A percentile compares a stretch with the other conserved stretches of the same genome.
These are phyloP conservation scores for Lutraria rhynchaena DNA, from an alignment of 1,140 invertebrate genomes.

Conservation along the genomic window DNA sequence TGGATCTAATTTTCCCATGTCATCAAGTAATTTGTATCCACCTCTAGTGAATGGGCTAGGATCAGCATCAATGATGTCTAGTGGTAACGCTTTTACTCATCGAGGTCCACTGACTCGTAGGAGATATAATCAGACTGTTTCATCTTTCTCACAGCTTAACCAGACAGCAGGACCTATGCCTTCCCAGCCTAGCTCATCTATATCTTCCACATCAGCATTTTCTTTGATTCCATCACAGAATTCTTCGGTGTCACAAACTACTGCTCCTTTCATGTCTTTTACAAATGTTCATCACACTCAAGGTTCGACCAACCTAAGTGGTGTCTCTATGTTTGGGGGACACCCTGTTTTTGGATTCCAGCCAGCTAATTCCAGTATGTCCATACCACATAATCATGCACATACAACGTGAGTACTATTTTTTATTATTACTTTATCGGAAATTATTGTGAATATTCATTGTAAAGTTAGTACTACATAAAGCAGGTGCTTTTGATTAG, in stretches of 20 bases:
- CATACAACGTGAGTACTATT: slow-evolving; percentile 1
- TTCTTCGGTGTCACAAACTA: not conserved
- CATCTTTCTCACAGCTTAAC: not conserved
- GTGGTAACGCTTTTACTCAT: not conserved
- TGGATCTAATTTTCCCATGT: no score
- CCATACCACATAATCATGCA: not conserved
- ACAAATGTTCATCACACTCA: not conserved
- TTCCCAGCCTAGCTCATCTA: not conserved
- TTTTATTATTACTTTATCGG: not conserved
- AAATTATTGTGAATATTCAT: no score
- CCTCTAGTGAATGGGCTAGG: no score
- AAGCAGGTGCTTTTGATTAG: no score
- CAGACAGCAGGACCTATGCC: no score
- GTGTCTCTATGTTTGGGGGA: slow-evolving; percentile 7
- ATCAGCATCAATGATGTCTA: no score
- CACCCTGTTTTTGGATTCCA: not conserved
- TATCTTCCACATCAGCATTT: slow-evolving; percentile 1
- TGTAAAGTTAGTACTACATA: no score
- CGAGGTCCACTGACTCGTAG: slow-evolving; percentile 32
- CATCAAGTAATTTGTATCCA: no score
- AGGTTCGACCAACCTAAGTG: not conserved
- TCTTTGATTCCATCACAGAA: not conserved
- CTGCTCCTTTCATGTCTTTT: slow-evolving; percentile 14
- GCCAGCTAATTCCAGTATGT: not conserved
- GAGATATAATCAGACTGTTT: slow-evolving; percentile 1